Evolutionary conservation across 2,888 invertebrate species (phyloP).

Genomic region (Nineta flava): DNA sequence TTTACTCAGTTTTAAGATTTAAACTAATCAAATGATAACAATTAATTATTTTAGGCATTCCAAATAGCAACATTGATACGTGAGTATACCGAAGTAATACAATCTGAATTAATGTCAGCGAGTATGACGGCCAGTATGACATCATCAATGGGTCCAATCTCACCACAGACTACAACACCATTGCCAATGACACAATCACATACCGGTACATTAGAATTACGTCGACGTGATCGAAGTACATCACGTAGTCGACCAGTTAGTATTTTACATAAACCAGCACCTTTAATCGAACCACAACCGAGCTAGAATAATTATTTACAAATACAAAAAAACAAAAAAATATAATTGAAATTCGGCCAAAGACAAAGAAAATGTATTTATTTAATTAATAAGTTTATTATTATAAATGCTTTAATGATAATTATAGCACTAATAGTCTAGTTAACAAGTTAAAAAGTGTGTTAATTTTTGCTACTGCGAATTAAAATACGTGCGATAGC

Average conservation of each 20-base stretch:
- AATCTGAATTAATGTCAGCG: constrained; percentile 20
- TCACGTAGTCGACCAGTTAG: constrained; percentile 31
- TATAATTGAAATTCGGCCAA: too few species aligned
- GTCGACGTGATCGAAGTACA: constrained; percentile 16
- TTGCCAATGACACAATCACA: not conserved
- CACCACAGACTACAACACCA: constrained; percentile 2
- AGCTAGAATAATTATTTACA: constrained; percentile 26
- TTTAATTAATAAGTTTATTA: too few species aligned
- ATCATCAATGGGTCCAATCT: not conserved
- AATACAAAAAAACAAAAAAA: not conserved
- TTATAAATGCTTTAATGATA: too few species aligned
- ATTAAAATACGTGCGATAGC: too few species aligned
- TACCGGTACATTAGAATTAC: constrained; percentile 9
- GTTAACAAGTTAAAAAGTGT: too few species aligned
- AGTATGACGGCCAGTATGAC: constrained; percentile 12
- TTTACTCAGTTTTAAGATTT: too few species aligned
- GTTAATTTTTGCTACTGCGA: too few species aligned
- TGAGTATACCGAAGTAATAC: constrained; percentile 64
- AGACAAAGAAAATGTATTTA: too few species aligned
- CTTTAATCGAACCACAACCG: constrained; percentile 40
- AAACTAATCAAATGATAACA: too few species aligned
- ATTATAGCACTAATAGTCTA: too few species aligned
- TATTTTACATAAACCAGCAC: constrained; percentile 34
- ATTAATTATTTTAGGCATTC: constrained; percentile 55
- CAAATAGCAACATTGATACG: constrained; percentile 85